A percentile compares a stretch with the other conserved stretches of the same genome.
These are phyloP conservation scores for Lethocerus indicus DNA, from an alignment of 1,140 invertebrate genomes.

Conservation along the genomic window DNA sequence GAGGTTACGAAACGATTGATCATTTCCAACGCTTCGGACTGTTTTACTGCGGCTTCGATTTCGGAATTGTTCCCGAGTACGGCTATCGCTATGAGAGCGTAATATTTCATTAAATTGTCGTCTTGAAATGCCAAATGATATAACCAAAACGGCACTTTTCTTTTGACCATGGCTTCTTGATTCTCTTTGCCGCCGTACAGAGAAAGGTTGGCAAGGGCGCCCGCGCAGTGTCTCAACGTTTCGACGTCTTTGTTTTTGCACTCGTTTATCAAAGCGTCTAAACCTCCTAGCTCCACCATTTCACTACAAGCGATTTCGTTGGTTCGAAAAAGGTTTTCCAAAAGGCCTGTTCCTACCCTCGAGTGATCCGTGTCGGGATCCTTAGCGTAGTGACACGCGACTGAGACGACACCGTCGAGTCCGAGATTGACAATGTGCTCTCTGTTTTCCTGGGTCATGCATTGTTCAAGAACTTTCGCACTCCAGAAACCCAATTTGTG, in stretches of 20 bases:
- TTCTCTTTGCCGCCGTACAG: constrained; percentile 89
- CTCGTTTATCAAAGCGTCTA: constrained; percentile 84
- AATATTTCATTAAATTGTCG: constrained; percentile 95
- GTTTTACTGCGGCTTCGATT: constrained; percentile 88
- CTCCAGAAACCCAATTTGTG: constrained; percentile 63
- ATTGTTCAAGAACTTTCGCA: constrained; percentile 82
- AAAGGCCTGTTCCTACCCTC: constrained; percentile 79
- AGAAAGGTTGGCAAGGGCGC: constrained; percentile 88
- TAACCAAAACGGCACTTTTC: constrained; percentile 93
- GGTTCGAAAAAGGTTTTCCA: constrained; percentile 96
- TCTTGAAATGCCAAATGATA: constrained; percentile 93
- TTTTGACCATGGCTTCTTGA: constrained; percentile 93
- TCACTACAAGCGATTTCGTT: constrained; percentile 88
- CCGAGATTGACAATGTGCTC: constrained; percentile 88
- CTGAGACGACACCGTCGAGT: constrained; percentile 74
- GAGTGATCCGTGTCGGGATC: constrained; percentile 67
- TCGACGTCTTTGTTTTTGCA: constrained; percentile 86
- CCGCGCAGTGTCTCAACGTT: constrained; percentile 85
- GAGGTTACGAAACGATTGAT: constrained; percentile 91
- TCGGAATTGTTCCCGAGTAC: constrained; percentile 95
- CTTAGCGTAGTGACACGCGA: constrained; percentile 72
- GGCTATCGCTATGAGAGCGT: constrained; percentile 93
- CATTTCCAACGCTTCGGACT: constrained; percentile 85
- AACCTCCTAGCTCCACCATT: constrained; percentile 67
- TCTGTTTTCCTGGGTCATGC: constrained; percentile 85